Conservation (phyloP, 1,140 invertebrate species). For the Camponotus pennsylvanicus region DNA sequence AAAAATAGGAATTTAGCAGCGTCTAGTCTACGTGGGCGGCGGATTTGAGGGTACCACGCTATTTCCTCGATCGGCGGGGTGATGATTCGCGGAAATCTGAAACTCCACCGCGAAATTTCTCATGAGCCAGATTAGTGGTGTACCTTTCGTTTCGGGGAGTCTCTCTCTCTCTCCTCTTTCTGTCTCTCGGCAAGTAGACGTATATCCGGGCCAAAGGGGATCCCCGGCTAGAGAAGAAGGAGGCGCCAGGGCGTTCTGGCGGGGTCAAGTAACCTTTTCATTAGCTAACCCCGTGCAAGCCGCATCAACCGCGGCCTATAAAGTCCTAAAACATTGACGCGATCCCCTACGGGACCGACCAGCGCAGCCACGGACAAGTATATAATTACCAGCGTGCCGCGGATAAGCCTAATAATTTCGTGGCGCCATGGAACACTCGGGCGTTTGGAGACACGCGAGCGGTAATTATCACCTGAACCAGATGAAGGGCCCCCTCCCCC, state of each 20-base stretch:
- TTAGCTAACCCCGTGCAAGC: constrained; percentile 81
- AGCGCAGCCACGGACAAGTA: constrained; percentile 58
- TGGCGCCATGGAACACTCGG: constrained; percentile 80
- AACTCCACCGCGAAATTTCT: constrained; percentile 62
- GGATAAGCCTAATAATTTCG: constrained; percentile 82
- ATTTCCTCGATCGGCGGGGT: constrained; percentile 58
- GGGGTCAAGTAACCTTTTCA: constrained; percentile 86
- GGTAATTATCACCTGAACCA: constrained; percentile 73
- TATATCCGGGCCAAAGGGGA: constrained; percentile 45
- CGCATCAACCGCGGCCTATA: constrained; percentile 79
- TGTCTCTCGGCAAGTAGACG: constrained; percentile 33
- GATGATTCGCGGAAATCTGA: constrained; percentile 69
- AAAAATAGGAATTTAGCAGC: constrained; percentile 47
- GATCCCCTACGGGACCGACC: constrained; percentile 70
- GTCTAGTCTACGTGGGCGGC: constrained; percentile 74
- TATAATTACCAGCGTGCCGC: constrained; percentile 81
- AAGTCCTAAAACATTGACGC: constrained; percentile 84
- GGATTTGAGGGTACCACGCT: constrained; percentile 8
- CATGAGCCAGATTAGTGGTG: constrained; percentile 70
- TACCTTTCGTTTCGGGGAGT: constrained; percentile 17
- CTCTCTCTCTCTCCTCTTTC: constrained; percentile 1
- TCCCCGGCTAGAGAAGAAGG: constrained; percentile 73
- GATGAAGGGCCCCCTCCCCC: constrained; percentile 55
- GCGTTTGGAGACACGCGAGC: constrained; percentile 76
- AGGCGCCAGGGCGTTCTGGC: constrained; percentile 85